Base-by-base conservation (phyloP, 1,140 invertebrate species). In the Drosophila ficusphila region DNA sequence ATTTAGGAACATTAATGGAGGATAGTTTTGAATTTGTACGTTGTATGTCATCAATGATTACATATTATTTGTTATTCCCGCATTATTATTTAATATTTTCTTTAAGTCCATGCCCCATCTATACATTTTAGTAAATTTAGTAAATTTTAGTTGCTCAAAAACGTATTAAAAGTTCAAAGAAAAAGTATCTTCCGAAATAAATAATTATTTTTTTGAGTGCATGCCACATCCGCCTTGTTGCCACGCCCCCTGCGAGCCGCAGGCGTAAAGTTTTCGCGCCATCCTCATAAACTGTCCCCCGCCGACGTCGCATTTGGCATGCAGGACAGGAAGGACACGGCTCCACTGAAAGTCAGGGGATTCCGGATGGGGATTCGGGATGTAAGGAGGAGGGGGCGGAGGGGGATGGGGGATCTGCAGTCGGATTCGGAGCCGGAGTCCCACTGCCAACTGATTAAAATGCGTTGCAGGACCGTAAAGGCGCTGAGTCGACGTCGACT, bases 361-460 rank as follows among this genome's bases (percentile, higher is more conserved):
- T n/a, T n/a, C n/a, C n/a, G n/a, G 29, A 14, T 25, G 11, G 23
- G 9, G 16, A 27, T 14, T n/a, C 18, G 29, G 11, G 9, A 23
- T 23, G 18, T n/a, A 23, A 41, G 14, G 23, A 31, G 8, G 34
- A n/a, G n/a, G n/a, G n/a, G n/a, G n/a, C 12, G 36, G 14, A 16
- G 9, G 16, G 8, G 14, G 21, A 33, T 1, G 25, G 16, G 11
- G 38, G 49, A 79, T 56, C 54, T 62, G 56, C 53, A 41, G 36
- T 23, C 14, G 60, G 54, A 42, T 9, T 19, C 33, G 14, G 18
- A 23, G 58, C 25, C 25, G 34, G 34, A 41, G 36, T 62, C 19
- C 14, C 54, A 62, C 58, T 64, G 42, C 56, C 65, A 77, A 74
- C 82, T 86, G 77, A 86, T 88, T 88, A 81, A 86, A 86, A 88